Base-by-base conservation (phyloP, 2,888 invertebrate genomes). In the Hypena proboscidalis region DNA sequence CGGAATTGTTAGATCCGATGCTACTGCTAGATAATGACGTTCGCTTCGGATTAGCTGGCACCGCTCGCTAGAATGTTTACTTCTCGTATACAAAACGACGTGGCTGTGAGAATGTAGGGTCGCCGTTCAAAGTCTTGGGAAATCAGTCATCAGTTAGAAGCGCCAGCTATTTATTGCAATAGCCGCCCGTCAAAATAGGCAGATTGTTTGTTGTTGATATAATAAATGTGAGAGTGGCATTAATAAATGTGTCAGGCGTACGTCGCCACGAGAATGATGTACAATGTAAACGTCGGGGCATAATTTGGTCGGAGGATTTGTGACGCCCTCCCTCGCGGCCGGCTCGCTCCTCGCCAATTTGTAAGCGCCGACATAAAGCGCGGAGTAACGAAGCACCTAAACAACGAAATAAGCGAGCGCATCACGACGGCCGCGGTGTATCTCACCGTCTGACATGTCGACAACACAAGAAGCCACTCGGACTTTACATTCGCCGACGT, bases 401-500 rank as follows among this genome's bases (percentile, higher is more conserved):
- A 86, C 87, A 85, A 88, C 82, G 80, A 80, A 67, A 72, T 67
- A 65, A 63, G 64, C 67, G 63, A 58, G 53, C 49, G 69, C 58
- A 80, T 83, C 84, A 80, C 58, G 71, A 67, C 72, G 64, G 53
- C 71, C 67, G 74, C 80, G 78, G 76, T 83, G 80, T 89, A 86
- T 86, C 83, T 87, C 85, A 83, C 69, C 71, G 70, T 70, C 70
- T 85, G 89, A 88, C 89, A 84, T 77, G 78, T 78, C 74, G 84
- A 84, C 84, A 84, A 80, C 80, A 83, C 83, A 81, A 80, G 82
- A 76, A 80, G 80, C 80, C 70, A 74, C 74, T 74, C 77, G 81
- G 80, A 86, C 87, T 89, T 86, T 87, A 85, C 86, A 87, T 83
- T 85, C 81, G 83, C 87, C 86, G 88, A 83, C 87, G 84, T 90